Evolutionary conservation across 2,113 vertebrate genomes (phyloP).

Genomic region (Centrocercus urophasianus): DNA sequence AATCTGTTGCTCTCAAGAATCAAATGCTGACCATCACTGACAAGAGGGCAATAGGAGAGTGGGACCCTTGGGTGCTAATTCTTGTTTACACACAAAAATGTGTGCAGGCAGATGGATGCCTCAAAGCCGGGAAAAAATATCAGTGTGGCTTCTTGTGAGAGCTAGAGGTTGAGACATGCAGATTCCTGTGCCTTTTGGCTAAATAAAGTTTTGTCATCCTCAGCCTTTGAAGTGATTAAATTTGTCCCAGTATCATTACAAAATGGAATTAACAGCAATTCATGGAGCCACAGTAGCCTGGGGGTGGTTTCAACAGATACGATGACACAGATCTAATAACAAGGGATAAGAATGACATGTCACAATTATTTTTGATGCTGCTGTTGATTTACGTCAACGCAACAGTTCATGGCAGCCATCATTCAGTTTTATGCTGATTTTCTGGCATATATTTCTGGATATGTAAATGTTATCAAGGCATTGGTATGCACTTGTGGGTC

Average conservation of each 20-base stretch:
- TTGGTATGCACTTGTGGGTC: neutral
- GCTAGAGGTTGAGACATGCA: neutral
- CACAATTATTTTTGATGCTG: slow-evolving; percentile 39
- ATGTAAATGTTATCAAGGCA: neutral
- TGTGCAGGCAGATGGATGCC: neutral
- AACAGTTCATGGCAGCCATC: neutral
- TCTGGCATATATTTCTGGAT: neutral
- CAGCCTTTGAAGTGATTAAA: slow-evolving; percentile 66
- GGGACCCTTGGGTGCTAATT: neutral
- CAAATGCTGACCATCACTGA: slow-evolving; percentile 3
- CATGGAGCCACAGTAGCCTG: slow-evolving; percentile 22
- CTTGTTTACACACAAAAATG: neutral
- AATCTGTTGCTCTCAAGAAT: neutral
- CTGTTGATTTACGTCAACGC: slow-evolving; percentile 43
- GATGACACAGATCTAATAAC: neutral
- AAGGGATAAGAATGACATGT: slow-evolving; percentile 22
- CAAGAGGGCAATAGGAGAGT: neutral
- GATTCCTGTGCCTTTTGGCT: slow-evolving; percentile 37
- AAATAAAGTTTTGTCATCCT: slow-evolving; percentile 62
- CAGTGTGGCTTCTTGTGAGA: neutral
- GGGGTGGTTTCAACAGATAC: neutral
- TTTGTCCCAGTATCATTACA: slow-evolving; percentile 68
- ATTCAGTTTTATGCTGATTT: slow-evolving; percentile 6
- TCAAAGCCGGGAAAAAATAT: neutral
- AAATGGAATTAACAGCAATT: slow-evolving; percentile 70